Base-by-base conservation (phyloP, 2,113 vertebrate species). In the Hyaena hyaena region DNA sequence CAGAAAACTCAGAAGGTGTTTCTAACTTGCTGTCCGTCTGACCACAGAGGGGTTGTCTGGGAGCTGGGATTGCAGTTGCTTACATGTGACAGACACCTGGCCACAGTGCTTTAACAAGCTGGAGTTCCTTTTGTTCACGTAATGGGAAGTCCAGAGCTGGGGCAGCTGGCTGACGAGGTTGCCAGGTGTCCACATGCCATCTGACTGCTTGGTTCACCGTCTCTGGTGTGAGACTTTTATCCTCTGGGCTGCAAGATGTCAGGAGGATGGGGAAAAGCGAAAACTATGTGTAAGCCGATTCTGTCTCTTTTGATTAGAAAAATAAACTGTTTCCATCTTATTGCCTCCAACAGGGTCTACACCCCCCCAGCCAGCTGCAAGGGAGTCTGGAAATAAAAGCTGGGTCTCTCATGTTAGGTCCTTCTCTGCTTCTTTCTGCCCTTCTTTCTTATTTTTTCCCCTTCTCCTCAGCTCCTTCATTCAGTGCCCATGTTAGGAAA, bases 11-110 rank as follows among this genome's bases (percentile, higher is more conserved):
- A 31, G 71, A 94, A 90, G 97, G 80, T 48, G 65, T 96, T 97
- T 96, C 92, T 95, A 61, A 95, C 88, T 96, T 96, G 93, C 94
- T 50, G 58, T 87, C 79, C 83, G 35, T 80, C 86, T 96, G 97
- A 97, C 82, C 96, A 28, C 16, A 33, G 43, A 93, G 76, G 28
- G 0, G 2, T 50, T 73, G 93, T 68, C 9, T 0, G 55, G 77
- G 87, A 96, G 95, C 97, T 96, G 97, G 79, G 65, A 90, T 35
- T 81, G 58, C 88, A 98, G 82, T 96, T 93, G 87, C 79, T 79
- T 80, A 5, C 21, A 24, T 23, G 10, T 58, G 77, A 87, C 55
- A 89, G 89, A 93, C 86, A 45, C 53, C 61, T 55, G 26, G n/a
- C 68, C 35, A 28, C 5, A 50, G 86, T 19, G 61, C 31, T 92